phyloP scores from a whole-genome alignment of 2,797 vertebrate genomes.

The Pitangus sulphuratus region DNA sequence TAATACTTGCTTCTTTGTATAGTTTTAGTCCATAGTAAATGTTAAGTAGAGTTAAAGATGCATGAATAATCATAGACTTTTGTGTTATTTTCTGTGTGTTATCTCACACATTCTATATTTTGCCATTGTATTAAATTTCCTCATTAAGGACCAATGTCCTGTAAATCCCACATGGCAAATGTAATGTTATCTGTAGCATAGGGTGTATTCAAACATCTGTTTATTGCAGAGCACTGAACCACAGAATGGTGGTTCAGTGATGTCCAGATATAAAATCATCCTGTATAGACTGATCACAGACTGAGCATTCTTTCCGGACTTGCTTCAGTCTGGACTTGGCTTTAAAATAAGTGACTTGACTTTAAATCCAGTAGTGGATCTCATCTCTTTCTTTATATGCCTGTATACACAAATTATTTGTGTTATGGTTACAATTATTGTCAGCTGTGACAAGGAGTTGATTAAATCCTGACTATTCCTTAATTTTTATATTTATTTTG shows the following conservation, averaged over 20 bases:
- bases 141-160: constrained; percentile 66
- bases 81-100: constrained; percentile 24
- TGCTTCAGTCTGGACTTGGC: neutral
- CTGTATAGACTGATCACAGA: neutral
- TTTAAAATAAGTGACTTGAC: neutral
- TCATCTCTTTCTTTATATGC: constrained; percentile 15
- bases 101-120: constrained; percentile 33
- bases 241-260: constrained; percentile 50
- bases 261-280: constrained; percentile 43
- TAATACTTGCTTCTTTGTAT: neutral
- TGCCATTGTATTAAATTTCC: constrained; percentile 53
- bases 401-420: constrained; percentile 30
- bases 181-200: constrained; percentile 8
- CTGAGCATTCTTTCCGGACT: neutral
- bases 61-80: neutral
- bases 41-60: neutral
- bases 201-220: constrained; percentile 65
- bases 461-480: constrained; percentile 3
- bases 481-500: constrained; percentile 38
- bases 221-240: constrained; percentile 47
- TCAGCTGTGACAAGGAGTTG: neutral
- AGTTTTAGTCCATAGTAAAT: neutral
- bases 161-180: constrained; percentile 51
- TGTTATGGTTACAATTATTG: neutral
- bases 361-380: neutral